A percentile compares a stretch with the other conserved stretches of the same genome.
Conservation (phyloP, 2,888 invertebrate species). For the Drosophila subsilvestris region DNA sequence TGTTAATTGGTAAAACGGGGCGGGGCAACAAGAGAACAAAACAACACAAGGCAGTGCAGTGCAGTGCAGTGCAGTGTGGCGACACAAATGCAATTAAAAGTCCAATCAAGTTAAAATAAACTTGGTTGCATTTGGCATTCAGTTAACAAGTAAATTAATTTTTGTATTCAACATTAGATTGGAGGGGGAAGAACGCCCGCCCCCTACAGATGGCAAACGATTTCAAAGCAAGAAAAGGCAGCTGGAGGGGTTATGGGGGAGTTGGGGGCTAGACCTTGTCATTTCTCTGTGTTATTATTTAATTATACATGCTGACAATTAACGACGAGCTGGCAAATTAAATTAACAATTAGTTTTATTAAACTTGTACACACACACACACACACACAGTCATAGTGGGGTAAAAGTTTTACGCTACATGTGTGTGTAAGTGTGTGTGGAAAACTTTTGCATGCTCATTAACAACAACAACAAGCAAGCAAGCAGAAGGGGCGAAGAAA, state of each 20-base stretch:
- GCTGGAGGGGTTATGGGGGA: conserved; percentile 3
- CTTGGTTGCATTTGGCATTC: conserved; percentile 13
- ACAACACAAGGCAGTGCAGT: conserved; percentile 1
- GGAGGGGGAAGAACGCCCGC: no score
- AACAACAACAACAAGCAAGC: conserved; percentile 68
- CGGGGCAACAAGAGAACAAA: conserved; percentile 14
- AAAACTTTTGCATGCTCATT: conserved; percentile 76
- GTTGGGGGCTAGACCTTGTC: background rate
- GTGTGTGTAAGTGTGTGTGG: conserved; percentile 24
- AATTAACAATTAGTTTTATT: conserved; percentile 84
- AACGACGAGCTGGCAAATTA: conserved; percentile 81
- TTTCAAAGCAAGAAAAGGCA: conserved; percentile 13
- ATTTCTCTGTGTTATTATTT: conserved; percentile 73
- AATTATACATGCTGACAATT: conserved; percentile 83
- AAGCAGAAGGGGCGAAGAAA: conserved; percentile 6
- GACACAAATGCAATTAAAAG: conserved; percentile 64
- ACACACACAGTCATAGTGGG: conserved; percentile 17
- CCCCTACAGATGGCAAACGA: conserved; percentile 26
- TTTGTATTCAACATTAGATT: conserved; percentile 35
- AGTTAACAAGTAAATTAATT: conserved; percentile 49
- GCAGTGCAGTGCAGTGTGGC: conserved; percentile 6
- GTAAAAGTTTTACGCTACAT: conserved; percentile 51
- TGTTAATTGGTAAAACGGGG: conserved; percentile 60
- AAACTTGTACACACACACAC: conserved; percentile 68
- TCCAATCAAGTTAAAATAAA: conserved; percentile 54